Conservation (phyloP, 2,113 vertebrate species). For the Nestor notabilis region DNA sequence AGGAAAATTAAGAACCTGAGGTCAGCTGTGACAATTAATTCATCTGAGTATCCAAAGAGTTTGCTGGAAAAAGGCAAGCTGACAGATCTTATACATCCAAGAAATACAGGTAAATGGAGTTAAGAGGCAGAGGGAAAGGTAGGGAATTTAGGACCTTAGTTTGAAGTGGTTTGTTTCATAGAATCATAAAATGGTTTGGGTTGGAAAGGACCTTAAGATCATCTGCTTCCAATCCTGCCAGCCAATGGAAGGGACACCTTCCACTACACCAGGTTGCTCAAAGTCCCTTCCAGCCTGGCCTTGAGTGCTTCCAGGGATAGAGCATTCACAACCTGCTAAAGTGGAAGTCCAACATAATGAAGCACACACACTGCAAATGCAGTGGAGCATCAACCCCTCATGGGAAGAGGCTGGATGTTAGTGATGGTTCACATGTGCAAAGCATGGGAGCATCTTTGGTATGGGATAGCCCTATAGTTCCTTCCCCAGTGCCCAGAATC, state of each 20-base stretch:
- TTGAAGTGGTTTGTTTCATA: background rate
- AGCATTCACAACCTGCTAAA: background rate
- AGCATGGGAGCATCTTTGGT: background rate
- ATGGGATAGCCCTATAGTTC: background rate
- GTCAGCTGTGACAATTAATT: background rate
- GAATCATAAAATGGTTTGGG: background rate
- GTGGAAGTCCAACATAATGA: background rate
- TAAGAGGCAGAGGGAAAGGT: background rate
- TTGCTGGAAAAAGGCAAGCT: background rate
- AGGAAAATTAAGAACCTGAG: slow-evolving; percentile 4
- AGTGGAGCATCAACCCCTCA: background rate
- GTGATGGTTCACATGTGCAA: background rate
- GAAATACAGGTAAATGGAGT: background rate
- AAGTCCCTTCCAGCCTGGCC: background rate
- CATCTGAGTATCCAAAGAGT: background rate
- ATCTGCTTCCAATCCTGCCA: background rate
- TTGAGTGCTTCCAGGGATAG: background rate
- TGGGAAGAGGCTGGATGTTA: background rate
- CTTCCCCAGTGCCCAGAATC: background rate
- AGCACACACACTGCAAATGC: background rate
- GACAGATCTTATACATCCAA: background rate
- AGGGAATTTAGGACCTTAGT: background rate
- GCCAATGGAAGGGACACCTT: background rate
- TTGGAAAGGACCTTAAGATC: background rate
- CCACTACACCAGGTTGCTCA: background rate